Conservation (phyloP, 2,797 vertebrate species). For the Chelon labrosus region DNA sequence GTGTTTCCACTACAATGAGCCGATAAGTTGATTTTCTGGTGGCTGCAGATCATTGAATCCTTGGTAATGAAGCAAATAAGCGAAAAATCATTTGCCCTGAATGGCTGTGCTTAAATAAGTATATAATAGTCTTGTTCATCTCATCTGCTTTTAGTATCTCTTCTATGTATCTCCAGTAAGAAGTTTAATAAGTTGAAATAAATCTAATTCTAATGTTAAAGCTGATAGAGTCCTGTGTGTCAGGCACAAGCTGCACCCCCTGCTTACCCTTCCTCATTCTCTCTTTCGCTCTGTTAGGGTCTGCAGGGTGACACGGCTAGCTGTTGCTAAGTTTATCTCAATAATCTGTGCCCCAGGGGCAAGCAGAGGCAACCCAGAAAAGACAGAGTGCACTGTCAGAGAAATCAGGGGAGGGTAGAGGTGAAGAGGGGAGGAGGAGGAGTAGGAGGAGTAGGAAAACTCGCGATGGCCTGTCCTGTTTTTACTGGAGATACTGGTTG, state of each 20-base stretch:
- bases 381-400: conserved; percentile 72
- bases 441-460: conserved; percentile 22
- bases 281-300: conserved; percentile 36
- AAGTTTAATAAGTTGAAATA: neutral
- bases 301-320: conserved; percentile 62
- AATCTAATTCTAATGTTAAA: too few species aligned
- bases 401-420: conserved; percentile 47
- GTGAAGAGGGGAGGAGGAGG: neutral
- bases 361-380: conserved; percentile 72
- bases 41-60: too few species aligned
- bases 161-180: neutral
- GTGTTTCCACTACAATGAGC: too few species aligned
- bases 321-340: conserved; percentile 78
- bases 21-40: too few species aligned
- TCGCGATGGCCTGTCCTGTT: conserved; percentile 54
- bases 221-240: neutral
- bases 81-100: neutral
- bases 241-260: conserved; percentile 4
- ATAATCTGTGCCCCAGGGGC: conserved; percentile 71
- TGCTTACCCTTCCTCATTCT: conserved; percentile 1
- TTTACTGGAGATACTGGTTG: conserved; percentile 22
- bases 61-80: too few species aligned
- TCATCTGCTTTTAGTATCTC: too few species aligned
- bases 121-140: too few species aligned
- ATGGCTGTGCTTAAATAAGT: neutral